Evolutionary conservation across 2,888 invertebrate species (phyloP).

Genomic region (Hylaea fasciaria): DNA sequence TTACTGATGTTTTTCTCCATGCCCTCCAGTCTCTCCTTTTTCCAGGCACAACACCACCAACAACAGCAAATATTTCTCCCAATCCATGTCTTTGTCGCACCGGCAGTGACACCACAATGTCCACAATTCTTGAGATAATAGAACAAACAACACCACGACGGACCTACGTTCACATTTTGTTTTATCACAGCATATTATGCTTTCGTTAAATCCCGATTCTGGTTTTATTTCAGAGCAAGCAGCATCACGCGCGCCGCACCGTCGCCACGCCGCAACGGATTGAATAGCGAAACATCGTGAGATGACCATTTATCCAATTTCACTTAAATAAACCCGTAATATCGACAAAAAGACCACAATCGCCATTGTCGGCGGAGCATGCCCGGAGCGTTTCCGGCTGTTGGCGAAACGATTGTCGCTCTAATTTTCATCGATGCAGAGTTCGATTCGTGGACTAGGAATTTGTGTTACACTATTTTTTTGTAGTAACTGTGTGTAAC

Average conservation of each 20-base stretch:
- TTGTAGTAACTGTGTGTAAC: constrained; percentile 63
- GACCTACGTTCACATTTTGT: constrained; percentile 71
- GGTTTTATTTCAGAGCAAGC: constrained; percentile 60
- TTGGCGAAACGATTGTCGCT: constrained; percentile 50
- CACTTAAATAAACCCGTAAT: constrained; percentile 83
- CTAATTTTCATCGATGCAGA: constrained; percentile 56
- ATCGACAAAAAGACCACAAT: constrained; percentile 78
- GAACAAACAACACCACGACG: constrained; percentile 52
- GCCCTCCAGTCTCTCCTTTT: constrained; percentile 71
- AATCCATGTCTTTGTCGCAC: constrained; percentile 58
- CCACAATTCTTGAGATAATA: constrained; percentile 52
- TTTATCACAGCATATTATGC: constrained; percentile 58
- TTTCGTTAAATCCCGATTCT: constrained; percentile 60
- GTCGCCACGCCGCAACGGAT: constrained; percentile 65
- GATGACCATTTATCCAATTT: constrained; percentile 84
- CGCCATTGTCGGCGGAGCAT: constrained; percentile 62
- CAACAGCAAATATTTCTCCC: constrained; percentile 64
- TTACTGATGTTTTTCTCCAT: constrained; percentile 78
- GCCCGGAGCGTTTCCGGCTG: constrained; percentile 52
- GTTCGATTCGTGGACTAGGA: constrained; percentile 50
- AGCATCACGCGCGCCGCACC: constrained; percentile 63
- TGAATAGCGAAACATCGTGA: constrained; percentile 76
- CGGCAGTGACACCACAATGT: constrained; percentile 47
- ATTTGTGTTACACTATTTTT: constrained; percentile 54
- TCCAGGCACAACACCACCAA: constrained; percentile 65